phyloP scores from a whole-genome alignment of 2,113 vertebrate species.

The Cryptotis parvus region DNA sequence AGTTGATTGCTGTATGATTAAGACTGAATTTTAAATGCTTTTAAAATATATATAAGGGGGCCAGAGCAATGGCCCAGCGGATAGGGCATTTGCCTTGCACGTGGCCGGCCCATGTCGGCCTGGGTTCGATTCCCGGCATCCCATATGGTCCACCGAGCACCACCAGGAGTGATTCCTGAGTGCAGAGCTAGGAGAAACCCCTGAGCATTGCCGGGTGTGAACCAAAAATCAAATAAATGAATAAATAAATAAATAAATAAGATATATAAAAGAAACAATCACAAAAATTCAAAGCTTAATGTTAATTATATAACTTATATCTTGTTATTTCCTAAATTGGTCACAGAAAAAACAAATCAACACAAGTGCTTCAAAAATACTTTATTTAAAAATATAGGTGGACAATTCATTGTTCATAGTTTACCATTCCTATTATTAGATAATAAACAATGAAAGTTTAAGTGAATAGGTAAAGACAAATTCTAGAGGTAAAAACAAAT shows the following conservation, averaged over 20 bases:
- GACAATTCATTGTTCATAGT: background rate
- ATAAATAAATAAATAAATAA: too few relatives aligned
- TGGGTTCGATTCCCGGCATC: too few relatives aligned
- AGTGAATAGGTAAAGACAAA: constrained; percentile 19
- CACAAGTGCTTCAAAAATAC: background rate
- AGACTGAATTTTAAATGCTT: constrained; percentile 7
- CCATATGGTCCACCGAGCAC: too few relatives aligned
- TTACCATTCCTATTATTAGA: background rate
- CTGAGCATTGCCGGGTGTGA: too few relatives aligned
- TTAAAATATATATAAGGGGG: background rate
- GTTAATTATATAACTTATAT: background rate
- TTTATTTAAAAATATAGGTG: constrained; percentile 17
- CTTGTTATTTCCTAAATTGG: background rate
- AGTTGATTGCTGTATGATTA: background rate
- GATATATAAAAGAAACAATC: background rate
- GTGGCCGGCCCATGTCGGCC: too few relatives aligned
- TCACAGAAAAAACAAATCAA: background rate
- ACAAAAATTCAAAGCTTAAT: constrained; percentile 32
- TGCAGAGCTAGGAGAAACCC: too few relatives aligned
- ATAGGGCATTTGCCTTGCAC: too few relatives aligned
- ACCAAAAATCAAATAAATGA: too few relatives aligned
- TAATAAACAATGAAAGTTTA: background rate
- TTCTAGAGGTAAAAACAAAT: too few relatives aligned
- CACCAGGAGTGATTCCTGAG: too few relatives aligned
- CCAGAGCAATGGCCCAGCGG: too few relatives aligned